phyloP scores from a whole-genome alignment of 2,888 invertebrate genomes.

The Eupithecia dodoneata region DNA sequence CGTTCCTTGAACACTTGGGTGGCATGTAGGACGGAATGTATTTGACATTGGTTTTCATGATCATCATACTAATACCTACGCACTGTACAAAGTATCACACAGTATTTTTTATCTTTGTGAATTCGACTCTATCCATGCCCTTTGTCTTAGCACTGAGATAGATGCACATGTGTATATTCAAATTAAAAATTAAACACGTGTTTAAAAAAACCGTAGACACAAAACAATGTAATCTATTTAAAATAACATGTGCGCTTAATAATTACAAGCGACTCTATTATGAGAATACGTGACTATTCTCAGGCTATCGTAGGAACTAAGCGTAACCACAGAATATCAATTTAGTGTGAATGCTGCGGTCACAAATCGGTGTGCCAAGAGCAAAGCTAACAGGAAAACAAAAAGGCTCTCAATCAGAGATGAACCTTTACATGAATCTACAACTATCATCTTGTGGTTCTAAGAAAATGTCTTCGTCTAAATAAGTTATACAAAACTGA shows the following conservation, averaged over 20 bases:
- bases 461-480: slow-evolving; percentile 23
- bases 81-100: slow-evolving; percentile 4
- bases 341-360: slow-evolving; percentile 44
- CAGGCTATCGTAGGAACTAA: slow-evolving; percentile 27
- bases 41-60: slow-evolving; percentile 32
- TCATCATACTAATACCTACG: slow-evolving; percentile 39
- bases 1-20: slow-evolving; percentile 44
- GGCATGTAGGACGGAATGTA: slow-evolving; percentile 39
- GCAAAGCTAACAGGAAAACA: slow-evolving; percentile 42
- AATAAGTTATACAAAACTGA: slow-evolving; percentile 14
- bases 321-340: slow-evolving; percentile 34
- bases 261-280: slow-evolving; percentile 36
- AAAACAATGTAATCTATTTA: slow-evolving; percentile 40
- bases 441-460: slow-evolving; percentile 20
- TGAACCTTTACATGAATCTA: slow-evolving; percentile 27
- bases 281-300: slow-evolving; percentile 44
- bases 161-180: slow-evolving; percentile 20
- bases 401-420: slow-evolving; percentile 35
- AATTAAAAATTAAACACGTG: slow-evolving; percentile 41
- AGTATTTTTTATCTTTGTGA: slow-evolving; percentile 16
- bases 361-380: slow-evolving; percentile 35
- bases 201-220: slow-evolving; percentile 31
- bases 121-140: neutral
- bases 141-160: slow-evolving; percentile 1
- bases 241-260: slow-evolving; percentile 39